Evolutionary conservation across 2,797 vertebrate species (phyloP).

Genomic region (Aulostomus chinensis): DNA sequence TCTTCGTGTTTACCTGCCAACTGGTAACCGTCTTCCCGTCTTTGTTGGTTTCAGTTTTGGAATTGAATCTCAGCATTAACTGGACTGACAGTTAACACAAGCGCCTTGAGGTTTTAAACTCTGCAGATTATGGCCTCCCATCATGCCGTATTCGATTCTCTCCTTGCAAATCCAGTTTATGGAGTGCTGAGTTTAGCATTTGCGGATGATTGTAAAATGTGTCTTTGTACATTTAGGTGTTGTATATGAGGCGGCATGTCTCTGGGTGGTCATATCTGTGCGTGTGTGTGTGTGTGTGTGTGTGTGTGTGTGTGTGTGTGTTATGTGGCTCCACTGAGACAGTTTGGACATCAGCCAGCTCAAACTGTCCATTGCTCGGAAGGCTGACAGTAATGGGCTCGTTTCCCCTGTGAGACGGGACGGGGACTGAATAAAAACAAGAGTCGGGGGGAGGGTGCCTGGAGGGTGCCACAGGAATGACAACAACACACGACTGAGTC

Average conservation of each 20-base stretch:
- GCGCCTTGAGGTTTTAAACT: not conserved
- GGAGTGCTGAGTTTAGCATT: not conserved
- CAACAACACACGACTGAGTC: slow-evolving; percentile 25
- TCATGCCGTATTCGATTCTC: not conserved
- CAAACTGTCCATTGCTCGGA: slow-evolving; percentile 38
- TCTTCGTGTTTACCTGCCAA: too few relatives aligned
- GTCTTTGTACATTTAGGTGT: not conserved
- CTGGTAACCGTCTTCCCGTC: too few relatives aligned
- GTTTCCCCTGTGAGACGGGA: slow-evolving; percentile 29
- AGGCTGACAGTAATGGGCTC: slow-evolving; percentile 50
- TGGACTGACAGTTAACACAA: too few relatives aligned
- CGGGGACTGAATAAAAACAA: slow-evolving; percentile 39
- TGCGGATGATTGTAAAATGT: not conserved
- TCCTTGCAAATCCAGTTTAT: slow-evolving; percentile 1
- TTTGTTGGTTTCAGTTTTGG: too few relatives aligned
- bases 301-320: not conserved
- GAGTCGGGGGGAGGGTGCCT: slow-evolving; percentile 2
- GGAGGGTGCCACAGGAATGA: slow-evolving; percentile 39
- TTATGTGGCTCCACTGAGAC: slow-evolving; percentile 37
- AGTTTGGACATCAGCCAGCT: slow-evolving; percentile 43
- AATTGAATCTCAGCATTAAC: too few relatives aligned
- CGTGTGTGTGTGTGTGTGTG: not conserved
- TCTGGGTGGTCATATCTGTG: not conserved
- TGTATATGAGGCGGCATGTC: not conserved
- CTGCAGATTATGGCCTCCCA: not conserved